Conservation (phyloP, 1,140 invertebrate species). For the Hyphantria cunea region DNA sequence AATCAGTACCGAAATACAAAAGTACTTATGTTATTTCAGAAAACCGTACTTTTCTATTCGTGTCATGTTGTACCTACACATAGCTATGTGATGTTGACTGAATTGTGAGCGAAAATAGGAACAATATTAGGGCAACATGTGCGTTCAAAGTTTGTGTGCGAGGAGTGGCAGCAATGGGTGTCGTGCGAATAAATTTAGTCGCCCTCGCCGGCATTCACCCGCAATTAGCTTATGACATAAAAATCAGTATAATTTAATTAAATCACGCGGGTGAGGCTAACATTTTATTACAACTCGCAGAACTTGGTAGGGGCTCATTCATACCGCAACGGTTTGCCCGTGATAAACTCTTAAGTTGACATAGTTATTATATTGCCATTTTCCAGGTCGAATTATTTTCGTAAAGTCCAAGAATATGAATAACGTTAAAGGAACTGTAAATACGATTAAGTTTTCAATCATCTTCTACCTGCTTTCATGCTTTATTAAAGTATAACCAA, state of each 20-base stretch:
- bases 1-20: no score
- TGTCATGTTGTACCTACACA: no score
- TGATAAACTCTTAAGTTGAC: neutral
- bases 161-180: constrained; percentile 45
- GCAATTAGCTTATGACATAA: constrained; percentile 49
- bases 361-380: constrained; percentile 1
- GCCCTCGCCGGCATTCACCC: constrained; percentile 28
- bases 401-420: constrained; percentile 1
- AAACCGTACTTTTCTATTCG: no score
- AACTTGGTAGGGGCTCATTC: constrained; percentile 12
- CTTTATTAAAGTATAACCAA: no score
- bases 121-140: constrained; percentile 39
- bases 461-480: no score
- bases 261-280: constrained; percentile 37
- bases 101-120: no score
- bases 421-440: neutral
- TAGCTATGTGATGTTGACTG: no score
- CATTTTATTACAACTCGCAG: constrained; percentile 21
- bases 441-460: neutral
- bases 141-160: constrained; percentile 44
- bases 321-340: neutral
- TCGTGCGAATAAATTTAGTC: constrained; percentile 64
- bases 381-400: constrained; percentile 17
- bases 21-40: no score
- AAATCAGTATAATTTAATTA: constrained; percentile 60